phyloP scores from a whole-genome alignment of 2,888 invertebrate genomes.

The Tipula confusa region DNA sequence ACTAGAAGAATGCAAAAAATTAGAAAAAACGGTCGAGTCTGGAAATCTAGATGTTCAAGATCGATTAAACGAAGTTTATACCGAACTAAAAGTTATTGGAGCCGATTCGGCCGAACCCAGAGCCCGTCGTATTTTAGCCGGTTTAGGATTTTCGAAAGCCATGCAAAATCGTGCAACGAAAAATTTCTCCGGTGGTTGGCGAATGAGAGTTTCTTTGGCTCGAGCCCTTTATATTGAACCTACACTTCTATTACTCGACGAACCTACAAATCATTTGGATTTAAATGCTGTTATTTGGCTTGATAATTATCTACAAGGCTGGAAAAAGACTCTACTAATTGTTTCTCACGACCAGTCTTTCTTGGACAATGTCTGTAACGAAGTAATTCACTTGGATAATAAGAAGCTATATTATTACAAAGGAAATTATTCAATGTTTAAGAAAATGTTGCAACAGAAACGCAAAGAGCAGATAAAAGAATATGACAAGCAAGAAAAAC shows the following conservation, averaged over 20 bases:
- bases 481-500: conserved; percentile 97
- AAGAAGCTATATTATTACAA: conserved; percentile 94
- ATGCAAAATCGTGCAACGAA: conserved; percentile 90
- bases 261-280: conserved; percentile 99
- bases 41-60: conserved; percentile 72
- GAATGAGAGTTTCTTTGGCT: conserved; percentile 97
- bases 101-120: conserved; percentile 97
- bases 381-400: conserved; percentile 94
- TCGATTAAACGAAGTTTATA: conserved; percentile 83
- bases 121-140: conserved; percentile 92
- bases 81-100: conserved; percentile 91
- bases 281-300: conserved; percentile 99
- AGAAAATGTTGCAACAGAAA: conserved; percentile 97
- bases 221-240: conserved; percentile 96
- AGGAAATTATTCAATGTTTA: conserved; percentile 97
- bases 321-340: conserved; percentile 97
- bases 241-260: conserved; percentile 92
- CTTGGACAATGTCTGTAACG: conserved; percentile 98
- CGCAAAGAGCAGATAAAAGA: conserved; percentile 92
- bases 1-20: conserved; percentile 73
- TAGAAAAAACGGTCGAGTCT: conserved; percentile 68
- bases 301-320: conserved; percentile 95
- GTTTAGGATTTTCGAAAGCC: conserved; percentile 86
- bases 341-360: conserved; percentile 99
- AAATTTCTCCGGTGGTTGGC: conserved; percentile 93